These are phyloP conservation scores for Lepus americanus DNA, from an alignment of 2,113 vertebrate species.

Conservation along the genomic window DNA sequence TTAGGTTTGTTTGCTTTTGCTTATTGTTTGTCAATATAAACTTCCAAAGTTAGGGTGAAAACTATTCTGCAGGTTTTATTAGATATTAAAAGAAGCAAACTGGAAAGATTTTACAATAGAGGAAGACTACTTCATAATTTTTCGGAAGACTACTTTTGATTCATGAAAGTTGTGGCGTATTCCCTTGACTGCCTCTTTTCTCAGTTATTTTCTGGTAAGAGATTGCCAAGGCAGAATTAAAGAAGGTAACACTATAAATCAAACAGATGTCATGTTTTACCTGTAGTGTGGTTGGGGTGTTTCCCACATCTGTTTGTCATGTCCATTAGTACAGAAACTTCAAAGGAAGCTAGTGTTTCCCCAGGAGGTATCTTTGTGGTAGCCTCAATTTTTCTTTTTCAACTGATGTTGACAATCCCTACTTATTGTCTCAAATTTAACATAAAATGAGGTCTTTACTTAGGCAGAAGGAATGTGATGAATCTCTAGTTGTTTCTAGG, in stretches of 20 bases:
- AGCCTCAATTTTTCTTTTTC: conserved; percentile 72
- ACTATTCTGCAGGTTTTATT: not conserved
- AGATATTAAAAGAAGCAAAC: not conserved
- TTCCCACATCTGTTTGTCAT: conserved; percentile 82
- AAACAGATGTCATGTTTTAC: conserved; percentile 14
- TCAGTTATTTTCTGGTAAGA: not conserved
- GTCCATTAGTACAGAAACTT: conserved; percentile 81
- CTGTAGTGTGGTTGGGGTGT: not conserved
- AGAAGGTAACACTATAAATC: not conserved
- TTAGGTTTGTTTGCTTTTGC: not conserved
- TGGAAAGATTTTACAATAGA: not conserved
- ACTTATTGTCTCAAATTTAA: conserved; percentile 61
- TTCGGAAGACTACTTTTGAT: not conserved
- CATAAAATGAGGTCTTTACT: conserved; percentile 52
- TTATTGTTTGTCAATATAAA: conserved; percentile 20
- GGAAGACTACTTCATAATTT: not conserved
- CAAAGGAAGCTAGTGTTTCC: conserved; percentile 81
- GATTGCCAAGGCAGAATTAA: not conserved
- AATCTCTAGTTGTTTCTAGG: conserved; percentile 15
- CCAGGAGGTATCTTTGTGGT: conserved; percentile 74
- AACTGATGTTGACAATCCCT: conserved; percentile 48
- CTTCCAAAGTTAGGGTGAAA: not conserved
- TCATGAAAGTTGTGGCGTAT: no score
- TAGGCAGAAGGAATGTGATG: conserved; percentile 36
- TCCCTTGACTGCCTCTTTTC: not conserved